Evolutionary conservation across 2,888 invertebrate species (phyloP), one percentile per base, ranked within the genome.

Genomic region (Leptarthrus brevirostris): DNA sequence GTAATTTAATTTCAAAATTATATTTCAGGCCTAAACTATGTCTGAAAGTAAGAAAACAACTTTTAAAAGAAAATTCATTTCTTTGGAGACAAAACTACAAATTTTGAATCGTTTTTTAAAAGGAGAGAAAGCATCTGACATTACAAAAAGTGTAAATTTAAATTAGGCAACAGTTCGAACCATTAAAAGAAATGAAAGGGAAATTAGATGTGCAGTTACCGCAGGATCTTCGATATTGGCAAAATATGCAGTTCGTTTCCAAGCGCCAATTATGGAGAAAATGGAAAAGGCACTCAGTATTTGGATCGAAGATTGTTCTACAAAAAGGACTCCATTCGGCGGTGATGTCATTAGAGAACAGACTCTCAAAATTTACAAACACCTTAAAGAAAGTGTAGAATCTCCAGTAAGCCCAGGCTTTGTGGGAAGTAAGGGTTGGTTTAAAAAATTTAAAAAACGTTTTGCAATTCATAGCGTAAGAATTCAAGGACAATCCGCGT

Each of bases 151-250:
- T 30, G 64, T 78, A 44, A 75, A 78, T 52, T 77, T 78, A 44
- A 79, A 79, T 76, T 77, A 79, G 76, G 77, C 77, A 71, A 79
- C 77, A 73, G 72, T 79, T 73, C 75, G 78, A 18, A 76, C 77
- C 24, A 78, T 78, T 49, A 76, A 78, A 75, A 77, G 74, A 77
- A 78, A 78, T 75, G 77, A 78, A 74, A 58, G 44, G 16, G 75
- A 76, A 76, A 78, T 77, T 61, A 66, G 77, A 72, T 70, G 71
- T 30, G 61, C 58, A 72, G 77, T 74, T 74, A 56, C 64, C 69
- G 69, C 72, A 54, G 76, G 74, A 47, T 75, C 74, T 53, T 74
- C 76, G 61, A 71, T 74, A 72, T 75, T 77, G 10, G n/a, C n/a
- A 40, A 40, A 12, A 40, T 40, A 40, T 40, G 40, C 40, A 40